These are phyloP conservation scores for Lomographa bimaculata DNA, from an alignment of 2,888 invertebrate species.

Conservation along the genomic window DNA sequence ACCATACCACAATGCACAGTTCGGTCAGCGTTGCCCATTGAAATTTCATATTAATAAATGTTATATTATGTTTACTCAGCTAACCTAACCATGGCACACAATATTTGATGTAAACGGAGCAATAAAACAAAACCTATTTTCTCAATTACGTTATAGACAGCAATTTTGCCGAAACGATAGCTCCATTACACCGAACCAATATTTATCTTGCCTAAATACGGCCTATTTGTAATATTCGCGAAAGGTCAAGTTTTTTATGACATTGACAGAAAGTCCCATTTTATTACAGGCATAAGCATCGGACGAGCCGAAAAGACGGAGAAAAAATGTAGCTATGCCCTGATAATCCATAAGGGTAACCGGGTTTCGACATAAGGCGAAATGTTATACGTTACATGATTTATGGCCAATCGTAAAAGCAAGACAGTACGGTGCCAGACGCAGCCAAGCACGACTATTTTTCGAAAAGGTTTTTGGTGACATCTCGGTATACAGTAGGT, in stretches of 20 bases:
- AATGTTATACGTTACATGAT: slow-evolving; percentile 31
- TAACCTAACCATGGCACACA: slow-evolving; percentile 1
- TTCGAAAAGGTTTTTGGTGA: slow-evolving; percentile 21
- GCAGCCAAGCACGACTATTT: slow-evolving; percentile 30
- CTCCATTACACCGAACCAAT: slow-evolving; percentile 17
- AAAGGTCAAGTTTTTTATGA: slow-evolving; percentile 22
- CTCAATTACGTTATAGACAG: slow-evolving; percentile 14
- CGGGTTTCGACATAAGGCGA: slow-evolving; percentile 27
- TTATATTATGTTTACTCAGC: too few relatives aligned
- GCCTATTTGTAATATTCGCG: slow-evolving; percentile 17
- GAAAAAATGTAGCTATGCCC: slow-evolving; percentile 15
- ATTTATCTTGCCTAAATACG: slow-evolving; percentile 13
- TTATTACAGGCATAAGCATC: slow-evolving; percentile 15
- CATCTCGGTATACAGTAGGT: slow-evolving; percentile 13
- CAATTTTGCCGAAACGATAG: slow-evolving; percentile 17
- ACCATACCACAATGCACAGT: too few relatives aligned
- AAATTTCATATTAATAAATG: too few relatives aligned
- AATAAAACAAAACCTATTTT: slow-evolving; percentile 21
- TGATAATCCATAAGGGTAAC: slow-evolving; percentile 20
- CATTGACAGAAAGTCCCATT: slow-evolving; percentile 14
- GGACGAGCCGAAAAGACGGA: slow-evolving; percentile 9
- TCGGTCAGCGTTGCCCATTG: too few relatives aligned
- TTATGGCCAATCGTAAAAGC: slow-evolving; percentile 40
- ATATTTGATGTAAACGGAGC: slow-evolving; percentile 14
- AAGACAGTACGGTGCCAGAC: slow-evolving; percentile 39